Conservation (phyloP, 2,797 vertebrate species). For the Adelosebastes latens region DNA sequence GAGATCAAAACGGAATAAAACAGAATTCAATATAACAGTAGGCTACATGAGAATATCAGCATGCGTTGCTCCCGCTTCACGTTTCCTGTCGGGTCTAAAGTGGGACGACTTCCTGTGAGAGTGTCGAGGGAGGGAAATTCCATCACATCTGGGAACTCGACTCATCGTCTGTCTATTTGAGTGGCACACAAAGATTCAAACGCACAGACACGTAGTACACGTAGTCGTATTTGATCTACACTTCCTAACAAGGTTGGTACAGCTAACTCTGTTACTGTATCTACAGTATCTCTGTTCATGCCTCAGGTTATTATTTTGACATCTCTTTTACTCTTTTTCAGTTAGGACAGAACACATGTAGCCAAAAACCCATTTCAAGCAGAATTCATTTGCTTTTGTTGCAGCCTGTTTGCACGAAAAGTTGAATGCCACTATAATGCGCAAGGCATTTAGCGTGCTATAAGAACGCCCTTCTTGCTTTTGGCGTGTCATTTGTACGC, state of each 20-base stretch:
- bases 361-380: not conserved
- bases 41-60: slow-evolving; percentile 29
- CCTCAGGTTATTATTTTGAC: not conserved
- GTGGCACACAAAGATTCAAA: slow-evolving; percentile 20
- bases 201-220: not conserved
- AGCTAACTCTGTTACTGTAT: slow-evolving; percentile 1
- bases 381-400: not conserved
- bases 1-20: slow-evolving; percentile 49
- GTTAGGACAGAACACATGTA: not conserved
- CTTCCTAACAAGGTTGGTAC: not conserved
- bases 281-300: not conserved
- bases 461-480: too few species aligned
- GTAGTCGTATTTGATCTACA: not conserved
- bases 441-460: too few species aligned
- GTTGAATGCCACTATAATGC: too few species aligned
- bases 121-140: slow-evolving; percentile 15
- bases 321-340: not conserved
- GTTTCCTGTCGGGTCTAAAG: slow-evolving; percentile 30
- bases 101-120: slow-evolving; percentile 20
- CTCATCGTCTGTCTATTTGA: slow-evolving; percentile 41
- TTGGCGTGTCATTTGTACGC: too few species aligned
- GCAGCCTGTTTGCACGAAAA: not conserved
- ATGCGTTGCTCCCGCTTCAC: slow-evolving; percentile 7
- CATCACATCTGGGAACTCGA: slow-evolving; percentile 22
- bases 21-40: slow-evolving; percentile 26